Evolutionary conservation across 2,888 invertebrate species (phyloP), one percentile per base, ranked within the genome.

Genomic region (Caenorhabditis wallacei): DNA sequence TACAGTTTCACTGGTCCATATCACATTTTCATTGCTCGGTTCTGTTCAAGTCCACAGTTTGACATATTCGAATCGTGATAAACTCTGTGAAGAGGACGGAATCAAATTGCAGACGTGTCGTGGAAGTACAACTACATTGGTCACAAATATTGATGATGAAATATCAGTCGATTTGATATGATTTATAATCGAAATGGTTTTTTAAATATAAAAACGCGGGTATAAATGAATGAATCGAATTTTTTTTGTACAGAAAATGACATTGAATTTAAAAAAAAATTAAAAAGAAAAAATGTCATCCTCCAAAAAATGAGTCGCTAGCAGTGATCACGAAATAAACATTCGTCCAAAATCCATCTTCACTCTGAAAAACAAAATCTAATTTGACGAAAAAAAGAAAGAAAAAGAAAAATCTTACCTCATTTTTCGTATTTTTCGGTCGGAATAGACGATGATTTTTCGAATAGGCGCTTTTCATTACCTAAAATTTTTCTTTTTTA

Each of bases 291-390:
- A 20, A 16, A 7, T 0, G 22, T 72, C 26, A 72, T 71, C 72
- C 70, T 8, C 82, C 82, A 53, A 79, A 83, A 54, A 83, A 83
- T 18, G 79, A 79, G 53, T 83, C 82, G 16, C 57, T 70, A 2
- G 78, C 70, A 16, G 74, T 61, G 51, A 83, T 54, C 13, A 83
- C 66, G 18, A 64, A 69, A 37, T 74, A 83, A 10, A 83, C 61
- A 18, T 79, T 76, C 24, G 54, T 22, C 82, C 82, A 83, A 64
- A 83, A 83, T 2, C 69, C 61, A n/a, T 63, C 66, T 24, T 35
- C 22, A 24, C 22, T 4, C 70, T 76, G 35, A 53, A 54, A 66
- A 66, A 30, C 0, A 8, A 13, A 40, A 51, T 11, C 24, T 63
- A 8, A 16, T 16, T 18, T 20, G 24, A 11, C n/a, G 13, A 40